Evolutionary conservation across 2,113 vertebrate species (phyloP).

Genomic region (Perca flavescens): DNA sequence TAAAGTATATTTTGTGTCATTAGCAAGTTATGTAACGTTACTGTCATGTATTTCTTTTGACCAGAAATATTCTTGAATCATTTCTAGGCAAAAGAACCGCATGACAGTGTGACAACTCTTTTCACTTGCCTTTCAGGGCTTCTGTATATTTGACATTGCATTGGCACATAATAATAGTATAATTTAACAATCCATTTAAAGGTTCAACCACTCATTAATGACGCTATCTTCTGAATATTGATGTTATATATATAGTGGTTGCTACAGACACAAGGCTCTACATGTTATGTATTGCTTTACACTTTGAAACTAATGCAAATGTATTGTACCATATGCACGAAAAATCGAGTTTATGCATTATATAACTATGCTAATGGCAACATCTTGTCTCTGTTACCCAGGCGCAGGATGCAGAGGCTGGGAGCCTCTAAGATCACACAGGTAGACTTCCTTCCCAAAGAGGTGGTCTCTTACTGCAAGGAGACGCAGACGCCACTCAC

Average conservation of each 20-base stretch:
- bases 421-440: slow-evolving; percentile 96
- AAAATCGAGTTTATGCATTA: neutral
- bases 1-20: too few relatives aligned
- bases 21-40: too few relatives aligned
- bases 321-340: neutral
- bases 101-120: too few relatives aligned
- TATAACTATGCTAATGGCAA: slow-evolving; percentile 16
- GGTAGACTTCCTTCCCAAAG: slow-evolving; percentile 95
- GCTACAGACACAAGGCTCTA: neutral
- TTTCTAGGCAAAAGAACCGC: too few relatives aligned
- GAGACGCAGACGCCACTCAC: slow-evolving; percentile 95
- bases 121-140: too few relatives aligned
- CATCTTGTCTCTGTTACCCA: slow-evolving; percentile 68
- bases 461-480: slow-evolving; percentile 95
- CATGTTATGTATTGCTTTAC: neutral
- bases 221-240: neutral
- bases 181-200: slow-evolving; percentile 5
- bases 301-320: neutral
- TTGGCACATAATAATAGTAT: neutral
- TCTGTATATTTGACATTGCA: slow-evolving; percentile 8
- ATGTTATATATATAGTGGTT: neutral
- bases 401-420: slow-evolving; percentile 91
- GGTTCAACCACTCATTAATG: neutral
- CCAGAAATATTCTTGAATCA: too few relatives aligned
- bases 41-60: too few relatives aligned